phyloP scores from a whole-genome alignment of 2,113 vertebrate genomes.

The Pelodiscus sinensis region DNA sequence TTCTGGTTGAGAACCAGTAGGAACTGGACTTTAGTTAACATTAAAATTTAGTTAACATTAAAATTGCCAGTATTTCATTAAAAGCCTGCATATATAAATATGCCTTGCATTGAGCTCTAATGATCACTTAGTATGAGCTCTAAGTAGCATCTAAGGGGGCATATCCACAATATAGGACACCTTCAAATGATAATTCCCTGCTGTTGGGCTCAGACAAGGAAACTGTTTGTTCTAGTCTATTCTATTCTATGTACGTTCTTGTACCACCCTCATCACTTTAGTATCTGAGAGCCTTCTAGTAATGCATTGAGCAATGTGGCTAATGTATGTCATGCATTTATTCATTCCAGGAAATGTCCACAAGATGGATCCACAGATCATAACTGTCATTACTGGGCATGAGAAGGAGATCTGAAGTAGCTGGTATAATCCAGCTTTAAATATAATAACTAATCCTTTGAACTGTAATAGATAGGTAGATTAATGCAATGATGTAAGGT shows the following conservation, averaged over 20 bases:
- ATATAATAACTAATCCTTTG: background rate
- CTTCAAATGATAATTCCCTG: fast-evolving
- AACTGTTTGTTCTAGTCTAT: background rate
- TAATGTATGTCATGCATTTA: background rate
- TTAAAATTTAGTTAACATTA: background rate
- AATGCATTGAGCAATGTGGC: background rate
- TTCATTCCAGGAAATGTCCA: background rate
- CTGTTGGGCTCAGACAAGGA: background rate
- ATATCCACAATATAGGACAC: fast-evolving
- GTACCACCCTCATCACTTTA: background rate
- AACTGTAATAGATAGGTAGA: background rate
- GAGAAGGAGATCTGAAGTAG: background rate
- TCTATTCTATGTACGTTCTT: background rate
- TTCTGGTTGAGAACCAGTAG: too few relatives aligned
- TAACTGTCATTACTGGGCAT: background rate
- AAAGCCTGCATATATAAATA: background rate
- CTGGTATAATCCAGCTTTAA: background rate
- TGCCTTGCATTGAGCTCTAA: background rate
- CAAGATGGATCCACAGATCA: constrained; percentile 29
- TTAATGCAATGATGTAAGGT: background rate
- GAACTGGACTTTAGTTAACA: background rate
- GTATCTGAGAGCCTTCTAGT: background rate
- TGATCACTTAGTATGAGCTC: background rate
- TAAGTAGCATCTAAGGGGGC: background rate
- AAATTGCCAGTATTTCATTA: background rate